Percentiles rank a stretch among this genome's conserved stretches.
phyloP scores from a whole-genome alignment of 2,888 invertebrate genomes.

The Meiosimyza decipiens region DNA sequence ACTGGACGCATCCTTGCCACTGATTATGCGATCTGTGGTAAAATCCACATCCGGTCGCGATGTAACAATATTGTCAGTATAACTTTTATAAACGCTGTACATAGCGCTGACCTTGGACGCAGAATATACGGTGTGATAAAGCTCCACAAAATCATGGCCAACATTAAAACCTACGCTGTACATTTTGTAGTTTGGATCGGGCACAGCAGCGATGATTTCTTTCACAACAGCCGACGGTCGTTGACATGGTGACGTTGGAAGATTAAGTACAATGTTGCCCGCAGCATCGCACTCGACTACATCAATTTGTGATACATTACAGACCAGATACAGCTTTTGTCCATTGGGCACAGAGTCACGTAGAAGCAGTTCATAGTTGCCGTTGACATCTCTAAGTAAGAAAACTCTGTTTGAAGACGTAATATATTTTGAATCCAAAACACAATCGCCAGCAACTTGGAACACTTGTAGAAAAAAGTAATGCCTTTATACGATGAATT shows the following conservation, averaged over 20 bases:
- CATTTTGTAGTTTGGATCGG: not conserved
- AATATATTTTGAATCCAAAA: not conserved
- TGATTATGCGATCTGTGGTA: conserved; percentile 47
- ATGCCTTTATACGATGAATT: too few species aligned
- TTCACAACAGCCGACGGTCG: not conserved
- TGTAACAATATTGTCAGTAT: not conserved
- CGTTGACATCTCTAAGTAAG: not conserved
- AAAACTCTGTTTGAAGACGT: not conserved
- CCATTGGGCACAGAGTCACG: not conserved
- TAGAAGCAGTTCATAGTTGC: conserved; percentile 12
- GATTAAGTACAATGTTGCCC: not conserved
- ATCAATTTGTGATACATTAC: not conserved
- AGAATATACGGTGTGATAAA: conserved; percentile 6
- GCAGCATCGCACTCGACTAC: not conserved
- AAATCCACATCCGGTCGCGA: not conserved
- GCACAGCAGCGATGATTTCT: not conserved
- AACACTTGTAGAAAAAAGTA: too few species aligned
- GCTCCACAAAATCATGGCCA: not conserved
- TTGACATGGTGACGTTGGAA: not conserved
- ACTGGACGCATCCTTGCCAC: conserved; percentile 44
- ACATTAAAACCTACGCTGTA: conserved; percentile 16
- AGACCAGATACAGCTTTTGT: not conserved
- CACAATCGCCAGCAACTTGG: not conserved
- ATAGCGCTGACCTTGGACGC: not conserved
- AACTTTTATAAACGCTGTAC: not conserved